phyloP scores from a whole-genome alignment of 64 coral and sea anemone genomes.

The Porites lutea region DNA sequence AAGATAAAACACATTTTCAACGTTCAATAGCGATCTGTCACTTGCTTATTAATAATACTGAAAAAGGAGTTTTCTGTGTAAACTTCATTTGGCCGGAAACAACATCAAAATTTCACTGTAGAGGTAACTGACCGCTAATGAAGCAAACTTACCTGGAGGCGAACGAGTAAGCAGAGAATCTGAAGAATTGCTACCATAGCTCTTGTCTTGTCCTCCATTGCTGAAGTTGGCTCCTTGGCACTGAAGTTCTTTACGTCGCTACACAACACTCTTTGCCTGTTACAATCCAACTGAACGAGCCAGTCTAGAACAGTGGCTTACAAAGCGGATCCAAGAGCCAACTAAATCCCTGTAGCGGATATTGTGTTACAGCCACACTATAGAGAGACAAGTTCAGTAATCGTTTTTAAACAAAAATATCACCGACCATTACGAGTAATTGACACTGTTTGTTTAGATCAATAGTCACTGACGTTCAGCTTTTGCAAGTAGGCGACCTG shows the following conservation, averaged over 20 bases:
- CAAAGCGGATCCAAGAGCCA: not conserved
- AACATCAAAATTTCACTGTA: not conserved
- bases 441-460: constrained; percentile 50
- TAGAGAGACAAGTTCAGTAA: constrained; percentile 46
- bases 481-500: constrained; percentile 7
- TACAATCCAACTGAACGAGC: not conserved
- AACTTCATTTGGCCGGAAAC: constrained; percentile 31
- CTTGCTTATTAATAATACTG: constrained; percentile 25
- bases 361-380: constrained; percentile 46
- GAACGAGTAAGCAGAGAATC: constrained; percentile 11
- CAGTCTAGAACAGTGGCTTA: not conserved
- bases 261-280: not conserved
- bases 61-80: constrained; percentile 46
- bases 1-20: constrained; percentile 46
- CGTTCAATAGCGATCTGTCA: constrained; percentile 48
- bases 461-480: constrained; percentile 11
- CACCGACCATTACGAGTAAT: constrained; percentile 53
- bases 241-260: not conserved
- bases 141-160: constrained; percentile 18
- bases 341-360: constrained; percentile 12
- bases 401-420: constrained; percentile 59
- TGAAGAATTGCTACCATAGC: not conserved
- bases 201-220: not conserved
- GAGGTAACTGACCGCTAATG: constrained; percentile 12
- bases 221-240: not conserved